Conservation (phyloP, 2,113 vertebrate species). For the human region GRCh38 chr5:7780501-7781000, state of each 20-base stretch:
- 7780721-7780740: not conserved
- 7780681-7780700: not conserved
- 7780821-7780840: not conserved
- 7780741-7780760: not conserved
- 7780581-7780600: no score
- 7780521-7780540: accelerated
- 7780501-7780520: no score
- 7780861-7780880: not conserved
- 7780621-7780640: not conserved
- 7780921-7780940: not conserved
- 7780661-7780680: not conserved
- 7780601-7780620: not conserved
- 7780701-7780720: not conserved
- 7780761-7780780: not conserved
- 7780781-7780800: not conserved
- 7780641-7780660: not conserved
- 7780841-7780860: not conserved
- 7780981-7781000: not conserved
- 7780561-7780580: not conserved
- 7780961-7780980: not conserved
- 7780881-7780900: not conserved
- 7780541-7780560: accelerated
- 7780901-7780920: not conserved
- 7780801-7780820: not conserved
- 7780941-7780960: not conserved